phyloP scores from a whole-genome alignment of 2,888 invertebrate species.

The Cheilosia urbana region DNA sequence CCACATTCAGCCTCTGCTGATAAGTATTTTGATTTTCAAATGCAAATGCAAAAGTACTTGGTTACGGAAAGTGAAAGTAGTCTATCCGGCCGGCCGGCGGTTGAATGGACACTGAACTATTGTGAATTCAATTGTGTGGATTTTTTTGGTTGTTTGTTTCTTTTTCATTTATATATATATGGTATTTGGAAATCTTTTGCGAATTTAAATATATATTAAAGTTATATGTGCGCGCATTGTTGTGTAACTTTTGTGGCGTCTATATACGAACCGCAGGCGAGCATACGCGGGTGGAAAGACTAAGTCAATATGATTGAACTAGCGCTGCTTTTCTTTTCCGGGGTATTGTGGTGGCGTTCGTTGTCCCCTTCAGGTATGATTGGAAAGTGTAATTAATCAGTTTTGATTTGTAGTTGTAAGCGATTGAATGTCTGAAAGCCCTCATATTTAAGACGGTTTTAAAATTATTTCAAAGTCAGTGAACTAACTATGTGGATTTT shows the following conservation, averaged over 20 bases:
- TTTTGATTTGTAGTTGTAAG: background rate
- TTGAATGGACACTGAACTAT: constrained; percentile 47
- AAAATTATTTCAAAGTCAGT: too few relatives aligned
- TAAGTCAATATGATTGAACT: constrained; percentile 62
- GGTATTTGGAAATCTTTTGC: constrained; percentile 35
- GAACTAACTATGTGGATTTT: too few relatives aligned
- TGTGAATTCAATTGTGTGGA: constrained; percentile 34
- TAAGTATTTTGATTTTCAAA: constrained; percentile 38
- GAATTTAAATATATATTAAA: constrained; percentile 51
- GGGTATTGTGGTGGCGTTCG: constrained; percentile 60
- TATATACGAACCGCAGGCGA: background rate
- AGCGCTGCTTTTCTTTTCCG: constrained; percentile 59
- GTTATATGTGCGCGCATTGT: constrained; percentile 36
- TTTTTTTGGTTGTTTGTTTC: background rate
- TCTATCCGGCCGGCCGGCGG: constrained; percentile 56
- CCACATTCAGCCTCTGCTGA: constrained; percentile 7
- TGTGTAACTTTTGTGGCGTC: constrained; percentile 43
- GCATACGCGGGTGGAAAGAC: background rate
- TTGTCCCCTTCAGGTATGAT: constrained; percentile 55
- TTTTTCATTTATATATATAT: constrained; percentile 2
- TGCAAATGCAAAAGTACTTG: constrained; percentile 61
- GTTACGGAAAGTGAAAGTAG: constrained; percentile 67
- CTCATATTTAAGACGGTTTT: too few relatives aligned
- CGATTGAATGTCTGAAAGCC: background rate
- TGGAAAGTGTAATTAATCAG: background rate